Percentiles rank a stretch among this genome's conserved stretches.
These are phyloP conservation scores for Glaucidium brasilianum DNA, from an alignment of 2,113 vertebrate genomes.

Conservation along the genomic window DNA sequence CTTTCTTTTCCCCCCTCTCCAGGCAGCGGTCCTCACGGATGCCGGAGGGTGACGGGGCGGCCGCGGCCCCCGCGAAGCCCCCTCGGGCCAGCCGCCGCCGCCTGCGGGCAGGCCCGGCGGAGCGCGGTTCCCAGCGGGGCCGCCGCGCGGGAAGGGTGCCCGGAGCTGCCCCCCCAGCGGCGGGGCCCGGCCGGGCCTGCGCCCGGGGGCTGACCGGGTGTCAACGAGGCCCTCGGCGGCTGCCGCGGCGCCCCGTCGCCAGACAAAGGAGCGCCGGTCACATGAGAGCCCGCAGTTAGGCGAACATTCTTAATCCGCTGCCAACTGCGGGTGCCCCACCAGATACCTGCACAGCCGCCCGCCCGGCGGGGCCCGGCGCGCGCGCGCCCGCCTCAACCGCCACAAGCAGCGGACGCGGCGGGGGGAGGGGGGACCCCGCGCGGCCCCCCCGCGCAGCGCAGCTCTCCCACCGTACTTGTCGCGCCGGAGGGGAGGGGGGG, in stretches of 20 bases:
- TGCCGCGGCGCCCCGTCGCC: not conserved
- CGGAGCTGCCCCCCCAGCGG: not conserved
- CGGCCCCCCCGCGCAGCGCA: not conserved
- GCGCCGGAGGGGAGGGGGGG: constrained; percentile 1
- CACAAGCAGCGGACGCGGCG: not conserved
- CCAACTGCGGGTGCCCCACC: not conserved
- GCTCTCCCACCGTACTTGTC: constrained; percentile 62
- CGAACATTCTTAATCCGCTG: constrained; percentile 19
- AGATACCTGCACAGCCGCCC: not conserved
- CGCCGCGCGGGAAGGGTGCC: no score
- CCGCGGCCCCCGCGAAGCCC: not conserved
- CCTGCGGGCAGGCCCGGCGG: not conserved
- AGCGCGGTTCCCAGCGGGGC: not conserved
- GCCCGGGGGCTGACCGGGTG: not conserved
- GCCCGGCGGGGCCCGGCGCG: not conserved
- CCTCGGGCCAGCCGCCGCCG: not conserved
- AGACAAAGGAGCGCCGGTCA: not conserved
- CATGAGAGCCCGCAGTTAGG: constrained; percentile 1
- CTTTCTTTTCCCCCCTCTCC: not conserved
- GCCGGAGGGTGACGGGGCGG: not conserved
- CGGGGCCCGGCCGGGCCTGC: not conserved
- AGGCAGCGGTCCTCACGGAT: not conserved
- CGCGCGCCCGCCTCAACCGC: not conserved
- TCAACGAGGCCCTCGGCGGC: not conserved
- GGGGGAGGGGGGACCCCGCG: not conserved